A percentile compares a stretch with the other conserved stretches of the same genome.
Conservation (phyloP, 2,113 vertebrate species). For the Fukomys damarensis region DNA sequence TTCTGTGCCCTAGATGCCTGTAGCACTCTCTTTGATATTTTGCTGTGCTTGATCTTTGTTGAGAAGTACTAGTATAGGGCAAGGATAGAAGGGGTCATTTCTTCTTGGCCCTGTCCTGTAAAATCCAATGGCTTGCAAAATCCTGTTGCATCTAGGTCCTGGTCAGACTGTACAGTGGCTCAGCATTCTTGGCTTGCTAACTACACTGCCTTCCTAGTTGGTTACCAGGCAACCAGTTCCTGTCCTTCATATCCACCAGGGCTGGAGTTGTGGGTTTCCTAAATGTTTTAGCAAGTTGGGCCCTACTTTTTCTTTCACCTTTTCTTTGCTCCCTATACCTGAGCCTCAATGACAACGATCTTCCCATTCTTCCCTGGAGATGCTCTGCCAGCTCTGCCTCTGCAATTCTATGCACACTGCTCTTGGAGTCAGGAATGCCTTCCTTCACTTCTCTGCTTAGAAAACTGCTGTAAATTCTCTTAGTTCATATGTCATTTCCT, state of each 20-base stretch:
- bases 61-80: neutral
- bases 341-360: neutral
- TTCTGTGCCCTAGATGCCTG: neutral
- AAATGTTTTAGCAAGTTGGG: neutral
- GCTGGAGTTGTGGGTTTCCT: neutral
- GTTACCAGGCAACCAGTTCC: neutral
- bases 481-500: slow-evolving; percentile 24
- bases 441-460: neutral
- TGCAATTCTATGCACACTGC: neutral
- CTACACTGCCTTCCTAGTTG: neutral
- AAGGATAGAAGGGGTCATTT: neutral
- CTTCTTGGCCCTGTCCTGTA: neutral
- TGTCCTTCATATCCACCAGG: neutral
- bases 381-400: neutral
- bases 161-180: neutral
- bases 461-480: neutral
- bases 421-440: neutral
- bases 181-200: neutral
- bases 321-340: neutral
- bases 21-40: neutral
- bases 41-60: neutral
- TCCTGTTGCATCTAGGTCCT: neutral
- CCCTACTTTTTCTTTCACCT: neutral
- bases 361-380: neutral
- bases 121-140: neutral